Evolutionary conservation across 1,140 invertebrate species (phyloP).

Genomic region (Globodera rostochiensis): DNA sequence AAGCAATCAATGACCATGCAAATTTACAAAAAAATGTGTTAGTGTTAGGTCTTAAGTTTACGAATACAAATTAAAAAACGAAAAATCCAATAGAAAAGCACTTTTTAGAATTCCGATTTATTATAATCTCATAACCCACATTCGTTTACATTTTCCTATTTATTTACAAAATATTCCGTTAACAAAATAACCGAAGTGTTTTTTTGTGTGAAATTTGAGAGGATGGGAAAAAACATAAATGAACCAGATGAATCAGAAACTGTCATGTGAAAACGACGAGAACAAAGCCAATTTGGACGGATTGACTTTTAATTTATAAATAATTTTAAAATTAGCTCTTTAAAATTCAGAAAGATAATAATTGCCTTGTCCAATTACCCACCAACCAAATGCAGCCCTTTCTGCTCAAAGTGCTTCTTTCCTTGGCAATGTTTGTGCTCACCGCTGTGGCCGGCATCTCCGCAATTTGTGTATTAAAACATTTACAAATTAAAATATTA

Average conservation of each 20-base stretch:
- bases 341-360: too few relatives aligned
- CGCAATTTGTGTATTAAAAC: slow-evolving; percentile 53
- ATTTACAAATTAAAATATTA: not conserved
- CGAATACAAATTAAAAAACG: not conserved
- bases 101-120: not conserved
- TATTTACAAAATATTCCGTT: too few relatives aligned
- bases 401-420: slow-evolving; percentile 50
- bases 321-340: too few relatives aligned
- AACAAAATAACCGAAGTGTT: not conserved
- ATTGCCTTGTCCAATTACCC: not conserved
- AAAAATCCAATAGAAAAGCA: not conserved
- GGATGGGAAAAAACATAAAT: not conserved
- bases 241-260: not conserved
- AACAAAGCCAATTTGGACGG: too few relatives aligned
- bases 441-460: slow-evolving; percentile 56
- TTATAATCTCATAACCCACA: too few relatives aligned
- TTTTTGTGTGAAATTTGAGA: not conserved
- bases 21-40: too few relatives aligned
- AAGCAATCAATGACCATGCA: too few relatives aligned
- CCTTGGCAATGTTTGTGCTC: slow-evolving; percentile 55
- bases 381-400: not conserved
- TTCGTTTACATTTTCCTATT: too few relatives aligned
- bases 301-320: too few relatives aligned
- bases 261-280: not conserved
- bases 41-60: not conserved